Evolutionary conservation across 1,140 invertebrate species (phyloP).

Genomic region (Trypoxylus dichotomus): DNA sequence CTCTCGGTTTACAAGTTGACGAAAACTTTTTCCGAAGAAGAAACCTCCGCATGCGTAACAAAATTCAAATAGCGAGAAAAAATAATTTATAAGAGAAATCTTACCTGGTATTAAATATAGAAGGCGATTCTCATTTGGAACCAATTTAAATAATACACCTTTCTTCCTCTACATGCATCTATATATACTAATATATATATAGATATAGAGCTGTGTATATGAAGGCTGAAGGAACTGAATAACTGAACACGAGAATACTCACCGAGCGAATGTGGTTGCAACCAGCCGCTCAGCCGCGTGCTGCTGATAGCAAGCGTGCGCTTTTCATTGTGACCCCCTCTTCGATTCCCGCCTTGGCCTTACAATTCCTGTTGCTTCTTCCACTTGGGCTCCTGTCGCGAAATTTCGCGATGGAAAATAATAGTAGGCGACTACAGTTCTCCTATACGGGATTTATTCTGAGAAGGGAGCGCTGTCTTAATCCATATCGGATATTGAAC

Average conservation of each 20-base stretch:
- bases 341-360: conserved; percentile 49
- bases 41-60: neutral
- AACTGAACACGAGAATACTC: conserved; percentile 26
- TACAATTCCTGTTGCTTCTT: conserved; percentile 51
- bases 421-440: conserved; percentile 15
- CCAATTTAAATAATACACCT: neutral
- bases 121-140: neutral
- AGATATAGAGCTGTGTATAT: neutral
- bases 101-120: neutral
- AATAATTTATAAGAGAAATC: neutral
- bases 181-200: neutral
- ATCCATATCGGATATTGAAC: conserved; percentile 27
- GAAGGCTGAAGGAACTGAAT: conserved; percentile 11
- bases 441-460: neutral
- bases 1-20: neutral
- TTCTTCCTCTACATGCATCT: neutral
- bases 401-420: conserved; percentile 46
- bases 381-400: conserved; percentile 48
- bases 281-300: conserved; percentile 47
- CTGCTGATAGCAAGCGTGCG: conserved; percentile 46
- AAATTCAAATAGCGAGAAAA: neutral
- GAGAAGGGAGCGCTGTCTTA: neutral
- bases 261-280: conserved; percentile 46
- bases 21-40: neutral
- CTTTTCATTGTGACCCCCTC: conserved; percentile 32